phyloP scores from a whole-genome alignment of 2,888 invertebrate species.

The Stegana nigrithorax region DNA sequence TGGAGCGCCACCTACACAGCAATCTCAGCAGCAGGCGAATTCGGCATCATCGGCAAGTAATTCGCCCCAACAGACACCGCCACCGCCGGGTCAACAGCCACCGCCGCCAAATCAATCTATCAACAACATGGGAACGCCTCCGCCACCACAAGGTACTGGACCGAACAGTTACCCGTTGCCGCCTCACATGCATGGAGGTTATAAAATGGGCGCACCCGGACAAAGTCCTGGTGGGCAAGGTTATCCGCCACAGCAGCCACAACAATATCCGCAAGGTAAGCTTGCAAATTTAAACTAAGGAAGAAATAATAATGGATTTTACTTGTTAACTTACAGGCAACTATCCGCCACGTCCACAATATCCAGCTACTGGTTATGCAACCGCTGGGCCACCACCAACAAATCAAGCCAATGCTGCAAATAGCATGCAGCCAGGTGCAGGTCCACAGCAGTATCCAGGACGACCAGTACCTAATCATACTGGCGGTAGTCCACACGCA shows the following conservation, averaged over 20 bases:
- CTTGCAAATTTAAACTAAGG: too few species aligned
- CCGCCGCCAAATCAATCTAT: constrained; percentile 62
- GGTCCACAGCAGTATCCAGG: constrained; percentile 71
- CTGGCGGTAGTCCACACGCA: constrained; percentile 68
- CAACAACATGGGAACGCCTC: constrained; percentile 64
- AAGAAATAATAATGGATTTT: background rate
- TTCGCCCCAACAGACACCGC: constrained; percentile 65
- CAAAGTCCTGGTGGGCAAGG: constrained; percentile 70
- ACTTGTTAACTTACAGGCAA: constrained; percentile 51
- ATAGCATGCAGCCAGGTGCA: constrained; percentile 63
- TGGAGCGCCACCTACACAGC: constrained; percentile 54
- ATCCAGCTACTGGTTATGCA: constrained; percentile 70
- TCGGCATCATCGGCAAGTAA: constrained; percentile 64
- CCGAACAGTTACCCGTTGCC: constrained; percentile 63
- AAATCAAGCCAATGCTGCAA: constrained; percentile 66
- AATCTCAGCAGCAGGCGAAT: constrained; percentile 62
- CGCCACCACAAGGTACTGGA: constrained; percentile 49
- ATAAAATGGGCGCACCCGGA: constrained; percentile 73
- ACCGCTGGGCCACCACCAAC: constrained; percentile 70
- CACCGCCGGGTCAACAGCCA: constrained; percentile 54
- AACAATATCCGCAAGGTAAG: constrained; percentile 72
- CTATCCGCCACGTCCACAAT: constrained; percentile 71
- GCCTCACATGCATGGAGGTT: constrained; percentile 71
- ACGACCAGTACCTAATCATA: constrained; percentile 72
- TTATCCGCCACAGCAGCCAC: constrained; percentile 72